A percentile compares a stretch with the other conserved stretches of the same genome.
Conservation (phyloP, 1,140 invertebrate genomes). For the Cydia pomonella region DNA sequence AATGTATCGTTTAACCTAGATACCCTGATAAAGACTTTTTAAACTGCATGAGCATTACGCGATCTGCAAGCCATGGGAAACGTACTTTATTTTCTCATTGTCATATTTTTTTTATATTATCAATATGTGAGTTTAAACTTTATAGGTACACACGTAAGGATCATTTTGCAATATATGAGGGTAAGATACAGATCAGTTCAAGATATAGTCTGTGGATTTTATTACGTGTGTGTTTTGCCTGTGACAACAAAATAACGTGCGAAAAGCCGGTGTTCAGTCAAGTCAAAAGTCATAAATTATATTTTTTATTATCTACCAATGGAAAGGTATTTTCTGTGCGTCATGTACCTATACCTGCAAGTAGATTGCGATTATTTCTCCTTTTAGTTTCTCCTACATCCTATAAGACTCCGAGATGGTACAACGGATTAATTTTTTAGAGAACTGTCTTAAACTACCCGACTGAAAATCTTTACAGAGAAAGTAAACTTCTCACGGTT, state of each 20-base stretch:
- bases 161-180: background rate
- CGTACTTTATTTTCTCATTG: background rate
- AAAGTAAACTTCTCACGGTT: no score
- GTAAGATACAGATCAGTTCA: background rate
- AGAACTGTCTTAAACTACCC: no score
- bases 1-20: no score
- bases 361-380: background rate
- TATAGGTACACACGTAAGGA: background rate
- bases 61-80: background rate
- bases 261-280: background rate
- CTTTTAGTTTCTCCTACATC: no score
- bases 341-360: background rate
- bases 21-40: background rate
- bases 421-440: no score
- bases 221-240: background rate
- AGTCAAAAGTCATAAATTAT: background rate
- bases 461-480: no score
- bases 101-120: background rate
- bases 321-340: background rate
- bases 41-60: background rate
- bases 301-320: background rate
- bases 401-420: no score
- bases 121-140: background rate
- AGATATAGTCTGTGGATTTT: slow-evolving; percentile 1
- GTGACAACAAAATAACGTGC: background rate